phyloP scores from a whole-genome alignment of 2,113 vertebrate species.

The Burhinus oedicnemus region DNA sequence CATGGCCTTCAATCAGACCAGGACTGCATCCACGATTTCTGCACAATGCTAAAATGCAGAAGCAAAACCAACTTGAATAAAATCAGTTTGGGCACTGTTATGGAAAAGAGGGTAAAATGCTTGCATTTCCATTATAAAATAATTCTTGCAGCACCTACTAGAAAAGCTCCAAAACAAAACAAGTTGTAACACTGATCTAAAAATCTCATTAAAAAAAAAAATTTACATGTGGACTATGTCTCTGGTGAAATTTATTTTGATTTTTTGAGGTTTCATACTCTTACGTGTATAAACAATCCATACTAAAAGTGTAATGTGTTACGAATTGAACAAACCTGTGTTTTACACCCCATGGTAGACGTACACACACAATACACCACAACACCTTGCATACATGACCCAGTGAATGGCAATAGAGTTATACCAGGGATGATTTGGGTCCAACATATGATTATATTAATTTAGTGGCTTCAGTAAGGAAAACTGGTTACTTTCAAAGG shows the following conservation, averaged over 20 bases:
- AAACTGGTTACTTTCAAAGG: not conserved
- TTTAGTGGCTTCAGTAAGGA: not conserved
- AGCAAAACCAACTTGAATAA: not conserved
- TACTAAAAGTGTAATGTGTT: not conserved
- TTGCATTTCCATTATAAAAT: not conserved
- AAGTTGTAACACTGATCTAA: not conserved
- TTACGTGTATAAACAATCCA: not conserved
- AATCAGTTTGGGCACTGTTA: not conserved
- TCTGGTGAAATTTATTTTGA: not conserved
- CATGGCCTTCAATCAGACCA: not conserved
- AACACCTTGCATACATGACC: not conserved
- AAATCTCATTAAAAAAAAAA: not conserved
- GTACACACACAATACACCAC: not conserved
- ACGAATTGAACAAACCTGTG: not conserved
- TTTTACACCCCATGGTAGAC: not conserved
- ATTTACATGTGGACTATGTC: not conserved
- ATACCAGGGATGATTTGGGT: not conserved
- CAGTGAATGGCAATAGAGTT: fast-evolving
- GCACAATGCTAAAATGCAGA: not conserved
- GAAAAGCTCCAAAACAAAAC: not conserved
- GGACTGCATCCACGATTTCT: not conserved
- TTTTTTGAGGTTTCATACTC: not conserved
- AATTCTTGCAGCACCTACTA: not conserved
- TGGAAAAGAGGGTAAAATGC: not conserved
- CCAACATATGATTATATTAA: not conserved